phyloP scores from a whole-genome alignment of 2,888 invertebrate genomes.

The Ophioninae sp. region DNA sequence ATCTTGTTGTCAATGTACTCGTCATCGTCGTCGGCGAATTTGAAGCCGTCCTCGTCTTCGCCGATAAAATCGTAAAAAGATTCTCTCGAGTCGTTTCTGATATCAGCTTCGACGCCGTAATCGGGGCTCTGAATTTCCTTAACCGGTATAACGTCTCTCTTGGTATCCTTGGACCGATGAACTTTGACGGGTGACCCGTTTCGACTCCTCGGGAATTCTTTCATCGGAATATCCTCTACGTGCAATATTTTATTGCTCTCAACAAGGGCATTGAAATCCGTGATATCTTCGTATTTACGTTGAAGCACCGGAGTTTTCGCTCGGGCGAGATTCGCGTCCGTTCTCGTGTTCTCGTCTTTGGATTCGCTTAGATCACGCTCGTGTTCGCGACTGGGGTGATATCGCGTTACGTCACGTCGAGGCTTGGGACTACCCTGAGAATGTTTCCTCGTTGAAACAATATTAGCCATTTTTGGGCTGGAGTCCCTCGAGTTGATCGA shows the following conservation, averaged over 20 bases:
- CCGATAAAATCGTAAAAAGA: conserved; percentile 74
- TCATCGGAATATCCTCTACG: conserved; percentile 73
- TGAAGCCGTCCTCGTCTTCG: conserved; percentile 75
- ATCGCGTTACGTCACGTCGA: conserved; percentile 29
- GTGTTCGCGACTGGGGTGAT: conserved; percentile 24
- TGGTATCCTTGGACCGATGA: conserved; percentile 67
- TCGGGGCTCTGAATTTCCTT: conserved; percentile 73
- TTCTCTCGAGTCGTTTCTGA: conserved; percentile 70
- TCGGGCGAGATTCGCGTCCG: conserved; percentile 44
- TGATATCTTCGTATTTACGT: conserved; percentile 65
- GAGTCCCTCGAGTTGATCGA: conserved; percentile 47
- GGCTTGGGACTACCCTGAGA: conserved; percentile 42
- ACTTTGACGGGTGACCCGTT: conserved; percentile 71
- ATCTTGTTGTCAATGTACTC: conserved; percentile 76
- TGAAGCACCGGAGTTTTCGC: conserved; percentile 63
- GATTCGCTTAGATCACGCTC: conserved; percentile 60
- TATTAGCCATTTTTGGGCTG: conserved; percentile 37
- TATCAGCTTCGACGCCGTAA: conserved; percentile 73
- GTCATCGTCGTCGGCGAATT: conserved; percentile 77
- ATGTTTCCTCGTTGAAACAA: conserved; percentile 43
- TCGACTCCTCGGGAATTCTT: conserved; percentile 71
- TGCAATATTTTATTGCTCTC: conserved; percentile 58
- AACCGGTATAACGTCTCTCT: conserved; percentile 61
- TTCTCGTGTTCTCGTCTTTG: conserved; percentile 55
- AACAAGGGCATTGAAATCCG: conserved; percentile 62